Percentiles rank a stretch among this genome's conserved stretches.
These are phyloP conservation scores for Dromaius novaehollandiae DNA, from an alignment of 2,113 vertebrate species.

Conservation along the genomic window DNA sequence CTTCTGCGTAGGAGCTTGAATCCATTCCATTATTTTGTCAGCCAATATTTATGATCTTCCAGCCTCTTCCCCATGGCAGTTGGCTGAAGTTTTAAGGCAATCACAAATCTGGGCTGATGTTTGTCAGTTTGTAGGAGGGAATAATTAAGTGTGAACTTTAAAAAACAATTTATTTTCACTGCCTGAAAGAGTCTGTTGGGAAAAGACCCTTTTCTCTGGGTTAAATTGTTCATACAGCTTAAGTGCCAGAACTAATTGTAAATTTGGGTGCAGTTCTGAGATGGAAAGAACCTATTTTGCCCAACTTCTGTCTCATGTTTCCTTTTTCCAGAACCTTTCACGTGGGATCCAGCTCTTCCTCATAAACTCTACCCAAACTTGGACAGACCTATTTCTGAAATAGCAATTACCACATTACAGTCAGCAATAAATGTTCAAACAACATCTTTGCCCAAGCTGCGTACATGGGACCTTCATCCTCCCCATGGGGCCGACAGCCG, in stretches of 20 bases:
- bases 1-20: slow-evolving; percentile 29
- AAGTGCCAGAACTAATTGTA: neutral
- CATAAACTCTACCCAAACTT: neutral
- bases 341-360: neutral
- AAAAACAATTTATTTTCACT: slow-evolving; percentile 11
- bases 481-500: fast-evolving
- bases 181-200: neutral
- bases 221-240: neutral
- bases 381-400: neutral
- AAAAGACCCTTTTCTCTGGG: slow-evolving; percentile 15
- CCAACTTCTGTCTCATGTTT: neutral
- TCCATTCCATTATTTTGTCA: slow-evolving; percentile 25
- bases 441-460: neutral
- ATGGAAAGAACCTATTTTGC: neutral
- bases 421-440: neutral
- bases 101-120: slow-evolving; percentile 49
- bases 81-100: slow-evolving; percentile 40
- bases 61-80: slow-evolving; percentile 16
- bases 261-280: neutral
- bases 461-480: neutral
- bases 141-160: slow-evolving; percentile 36
- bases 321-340: neutral
- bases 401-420: neutral
- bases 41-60: slow-evolving; percentile 28
- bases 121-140: slow-evolving; percentile 20